Base-by-base conservation (phyloP, 2,797 vertebrate genomes). In the Enteromius radiatus region DNA sequence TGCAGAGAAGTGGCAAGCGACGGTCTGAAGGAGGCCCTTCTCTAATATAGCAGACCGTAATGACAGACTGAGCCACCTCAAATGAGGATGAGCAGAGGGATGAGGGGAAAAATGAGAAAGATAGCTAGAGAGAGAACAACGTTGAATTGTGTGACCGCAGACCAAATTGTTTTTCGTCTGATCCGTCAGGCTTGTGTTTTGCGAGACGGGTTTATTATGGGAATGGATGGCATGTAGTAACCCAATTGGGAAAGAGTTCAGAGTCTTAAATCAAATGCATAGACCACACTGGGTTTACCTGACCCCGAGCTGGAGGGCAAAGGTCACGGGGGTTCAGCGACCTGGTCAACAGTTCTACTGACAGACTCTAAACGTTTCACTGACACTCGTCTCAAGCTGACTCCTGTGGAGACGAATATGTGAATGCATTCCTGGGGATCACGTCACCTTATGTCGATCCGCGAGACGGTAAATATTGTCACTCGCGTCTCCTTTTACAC, bases 21-120 rank as follows among this genome's bases (percentile, higher is more conserved):
- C 86, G 88, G 89, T 92, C 84, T 41, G 83, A 87, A 87, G 52
- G 84, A 92, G 84, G 86, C 84, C 77, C 82, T 79, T 88, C 86
- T 87, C 21, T 63, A 86, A 86, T 87, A 88, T 49, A 88, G 87
- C 89, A 78, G 88, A 91, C 87, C 77, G 87, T 94, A 95, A 95
- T 94, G 90, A 95, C 89, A 95, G 93, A 92, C 90, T 85, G 36
- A 91, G 80, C 78, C 86, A 89, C 91, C 89, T 71, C 38, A 69
- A 81, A 84, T 67, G 88, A 89, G 85, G 92, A 91, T 67, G 88
- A 90, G 91, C 89, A 75, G 82, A 85, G 47, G 28, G 17, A 68
- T 68, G 76, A 45, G 41, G 63, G 38, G 43, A 47, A 41, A 69
- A 47, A 64, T 1, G 15, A 33, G 28, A 33, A 59, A 33, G 78